Evolutionary conservation across 30 jellyfish, hydroid and myxozoan genomes (phyloP), one percentile per base, ranked within the genome.

Genomic region (Calvadosia cruxmelitensis): DNA sequence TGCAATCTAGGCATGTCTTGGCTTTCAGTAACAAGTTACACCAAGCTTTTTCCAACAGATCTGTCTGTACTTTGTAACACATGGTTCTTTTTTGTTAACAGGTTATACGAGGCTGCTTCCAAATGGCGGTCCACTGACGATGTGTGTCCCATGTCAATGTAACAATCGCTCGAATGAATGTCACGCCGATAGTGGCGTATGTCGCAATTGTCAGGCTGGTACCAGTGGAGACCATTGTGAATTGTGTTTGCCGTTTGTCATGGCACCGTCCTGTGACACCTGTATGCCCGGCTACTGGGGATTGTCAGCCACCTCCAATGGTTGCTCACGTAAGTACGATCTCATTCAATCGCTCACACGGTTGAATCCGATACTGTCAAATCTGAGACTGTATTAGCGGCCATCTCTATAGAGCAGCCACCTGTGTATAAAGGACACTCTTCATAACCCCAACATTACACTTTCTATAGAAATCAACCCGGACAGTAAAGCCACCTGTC

Each of bases 201-300:
- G 98, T 67, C 62, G 75, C 50, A 76, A 78, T 50, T 89, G 98
- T 75, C 84, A 68, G 33, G 53, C 93, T 12, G 98, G 98, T 0
- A 89, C 98, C 0, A 69, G 69, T 49, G 98, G 98, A 53, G 75
- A 71, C 34, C 87, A 76, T 33, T 89, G 98, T 66, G 98, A 89
- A 50, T 73, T 50, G 68, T 89, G 98, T 72, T 66, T 89, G 82
- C 93, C 86, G 28, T 78, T 78, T 62, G 84, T 89, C 27, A 52
- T 72, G 77, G 92, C 67, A 35, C 98, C 98, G 7, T 63, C 48
- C 33, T 89, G 98, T 64, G 72, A 79, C 33, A 33, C 77, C 2
- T 89, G 98, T 34, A 32, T 66, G 75, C 92, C 93, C 33, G 98
- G 98, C 3, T 89, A 67, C 70, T 89, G 95, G 94, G 94, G 94